Evolutionary conservation across 2,888 invertebrate species (phyloP).

Genomic region (Athrips mouffetella): DNA sequence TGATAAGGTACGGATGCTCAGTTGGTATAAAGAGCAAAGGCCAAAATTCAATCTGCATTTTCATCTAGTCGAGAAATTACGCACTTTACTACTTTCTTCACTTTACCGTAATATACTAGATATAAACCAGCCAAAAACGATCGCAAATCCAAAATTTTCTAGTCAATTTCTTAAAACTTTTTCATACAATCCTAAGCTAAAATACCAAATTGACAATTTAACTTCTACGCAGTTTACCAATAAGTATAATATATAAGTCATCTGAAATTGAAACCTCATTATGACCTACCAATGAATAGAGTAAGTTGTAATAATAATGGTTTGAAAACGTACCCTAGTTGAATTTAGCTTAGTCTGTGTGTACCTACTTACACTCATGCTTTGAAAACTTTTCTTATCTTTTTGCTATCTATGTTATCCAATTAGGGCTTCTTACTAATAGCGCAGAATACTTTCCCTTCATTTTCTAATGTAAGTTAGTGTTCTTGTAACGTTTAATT

Average conservation of each 20-base stretch:
- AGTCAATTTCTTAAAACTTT: slow-evolving; percentile 62
- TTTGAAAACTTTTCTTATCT: not conserved
- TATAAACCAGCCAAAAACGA: slow-evolving; percentile 56
- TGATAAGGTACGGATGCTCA: not conserved
- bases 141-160: slow-evolving; percentile 72
- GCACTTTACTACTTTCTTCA: slow-evolving; percentile 36
- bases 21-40: not conserved
- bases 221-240: slow-evolving; percentile 20
- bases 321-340: not conserved
- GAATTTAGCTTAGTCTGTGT: not conserved
- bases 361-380: not conserved
- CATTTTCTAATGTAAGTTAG: not conserved
- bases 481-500: slow-evolving; percentile 59
- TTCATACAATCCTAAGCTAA: slow-evolving; percentile 54
- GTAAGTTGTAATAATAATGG: slow-evolving; percentile 23
- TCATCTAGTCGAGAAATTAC: slow-evolving; percentile 49
- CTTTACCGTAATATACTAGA: slow-evolving; percentile 35
- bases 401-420: not conserved
- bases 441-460: not conserved
- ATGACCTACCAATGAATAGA: slow-evolving; percentile 58
- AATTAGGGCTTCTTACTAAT: not conserved
- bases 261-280: slow-evolving; percentile 36
- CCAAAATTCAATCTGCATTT: slow-evolving; percentile 40
- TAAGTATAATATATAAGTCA: slow-evolving; percentile 8
- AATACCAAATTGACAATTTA: slow-evolving; percentile 59